Evolutionary conservation across 2,797 vertebrate species (phyloP).

Genomic region (Heterohyrax brucei): DNA sequence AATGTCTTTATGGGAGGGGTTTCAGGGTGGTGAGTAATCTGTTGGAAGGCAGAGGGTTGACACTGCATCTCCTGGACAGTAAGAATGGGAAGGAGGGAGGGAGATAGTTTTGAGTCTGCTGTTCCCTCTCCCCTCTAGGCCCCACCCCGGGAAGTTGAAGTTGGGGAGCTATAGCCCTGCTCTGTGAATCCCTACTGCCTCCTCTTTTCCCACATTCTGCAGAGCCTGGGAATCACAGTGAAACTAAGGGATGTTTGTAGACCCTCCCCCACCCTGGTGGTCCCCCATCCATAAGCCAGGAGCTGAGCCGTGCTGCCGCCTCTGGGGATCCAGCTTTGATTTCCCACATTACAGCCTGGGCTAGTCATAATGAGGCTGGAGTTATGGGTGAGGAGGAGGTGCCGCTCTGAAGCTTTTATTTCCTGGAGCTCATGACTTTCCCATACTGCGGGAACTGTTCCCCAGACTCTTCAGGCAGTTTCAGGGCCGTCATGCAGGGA

Average conservation of each 20-base stretch:
- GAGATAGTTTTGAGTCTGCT: not conserved
- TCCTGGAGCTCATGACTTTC: constrained; percentile 81
- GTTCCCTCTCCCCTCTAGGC: not conserved
- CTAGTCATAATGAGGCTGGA: constrained; percentile 74
- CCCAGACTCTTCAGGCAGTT: constrained; percentile 70
- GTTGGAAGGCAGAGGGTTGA: not conserved
- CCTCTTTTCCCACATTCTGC: accelerated
- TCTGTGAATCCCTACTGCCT: not conserved
- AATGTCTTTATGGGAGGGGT: not conserved
- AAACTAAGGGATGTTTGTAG: not conserved
- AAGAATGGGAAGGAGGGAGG: not conserved
- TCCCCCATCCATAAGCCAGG: accelerated
- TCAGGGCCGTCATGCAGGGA: constrained; percentile 43
- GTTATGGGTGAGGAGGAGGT: constrained; percentile 75
- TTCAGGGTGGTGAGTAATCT: not conserved
- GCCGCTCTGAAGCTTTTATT: constrained; percentile 68
- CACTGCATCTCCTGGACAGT: not conserved
- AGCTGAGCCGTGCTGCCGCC: not conserved
- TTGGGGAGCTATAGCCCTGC: accelerated
- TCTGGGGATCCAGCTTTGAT: not conserved
- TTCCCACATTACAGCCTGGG: not conserved
- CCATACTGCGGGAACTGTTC: not conserved
- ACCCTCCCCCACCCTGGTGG: not conserved
- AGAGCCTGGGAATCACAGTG: not conserved
- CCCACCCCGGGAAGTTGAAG: not conserved